Conservation (phyloP, 1,140 invertebrate species). For the Atta cephalotes region DNA sequence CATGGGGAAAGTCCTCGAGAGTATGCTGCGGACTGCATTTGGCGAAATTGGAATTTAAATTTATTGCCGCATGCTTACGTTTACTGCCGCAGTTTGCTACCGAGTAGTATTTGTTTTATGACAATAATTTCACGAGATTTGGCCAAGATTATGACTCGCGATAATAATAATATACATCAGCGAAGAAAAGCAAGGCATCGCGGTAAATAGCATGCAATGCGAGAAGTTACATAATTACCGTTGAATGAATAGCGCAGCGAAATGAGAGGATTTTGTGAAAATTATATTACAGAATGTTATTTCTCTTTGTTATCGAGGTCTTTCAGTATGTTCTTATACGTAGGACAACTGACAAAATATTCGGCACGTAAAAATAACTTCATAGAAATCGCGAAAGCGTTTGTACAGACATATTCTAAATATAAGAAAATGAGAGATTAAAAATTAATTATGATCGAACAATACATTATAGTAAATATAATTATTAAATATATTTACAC, state of each 20-base stretch:
- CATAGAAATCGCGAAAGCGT: not conserved
- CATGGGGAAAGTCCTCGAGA: constrained; percentile 19
- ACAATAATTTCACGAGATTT: constrained; percentile 71
- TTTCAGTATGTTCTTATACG: not conserved
- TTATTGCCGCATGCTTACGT: constrained; percentile 69
- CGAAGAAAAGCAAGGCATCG: constrained; percentile 27
- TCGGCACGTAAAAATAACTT: not conserved
- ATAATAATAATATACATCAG: constrained; percentile 60
- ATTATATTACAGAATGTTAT: not conserved
- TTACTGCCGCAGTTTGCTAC: constrained; percentile 51
- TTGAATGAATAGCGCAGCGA: constrained; percentile 29
- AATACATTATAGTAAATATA: no score
- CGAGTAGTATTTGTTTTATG: constrained; percentile 66
- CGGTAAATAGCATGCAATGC: constrained; percentile 26
- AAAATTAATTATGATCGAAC: no score
- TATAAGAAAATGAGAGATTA: no score
- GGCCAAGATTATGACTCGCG: constrained; percentile 63
- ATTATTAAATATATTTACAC: no score
- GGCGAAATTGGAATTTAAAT: constrained; percentile 74
- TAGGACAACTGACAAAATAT: not conserved
- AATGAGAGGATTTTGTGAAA: constrained; percentile 37
- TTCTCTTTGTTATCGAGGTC: constrained; percentile 6
- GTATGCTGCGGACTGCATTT: constrained; percentile 61
- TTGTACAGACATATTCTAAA: not conserved
- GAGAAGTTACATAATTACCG: constrained; percentile 51